Percentiles rank a stretch among this genome's conserved stretches.
Evolutionary conservation across 2,888 invertebrate genomes (phyloP).

Genomic region (Zeuzera pyrina): DNA sequence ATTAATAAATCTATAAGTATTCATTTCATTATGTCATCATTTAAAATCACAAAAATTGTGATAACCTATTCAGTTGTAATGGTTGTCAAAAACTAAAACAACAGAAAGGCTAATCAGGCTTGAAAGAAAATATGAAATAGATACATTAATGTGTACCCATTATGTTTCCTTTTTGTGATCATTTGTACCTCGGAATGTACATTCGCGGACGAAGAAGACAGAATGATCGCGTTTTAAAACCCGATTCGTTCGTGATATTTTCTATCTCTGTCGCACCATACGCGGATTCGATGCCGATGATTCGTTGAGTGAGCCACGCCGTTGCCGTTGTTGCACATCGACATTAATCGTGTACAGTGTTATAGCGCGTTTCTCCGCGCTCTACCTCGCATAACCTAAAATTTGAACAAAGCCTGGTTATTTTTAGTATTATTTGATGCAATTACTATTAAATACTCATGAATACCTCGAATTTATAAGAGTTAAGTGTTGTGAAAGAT

Average conservation of each 20-base stretch:
- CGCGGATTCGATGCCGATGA: conserved; percentile 21
- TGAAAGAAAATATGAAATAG: too few species aligned
- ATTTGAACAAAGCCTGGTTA: conserved; percentile 48
- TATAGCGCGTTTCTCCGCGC: conserved; percentile 69
- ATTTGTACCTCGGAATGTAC: too few species aligned
- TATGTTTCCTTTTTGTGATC: too few species aligned
- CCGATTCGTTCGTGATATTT: conserved; percentile 25
- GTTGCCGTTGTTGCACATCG: conserved; percentile 49
- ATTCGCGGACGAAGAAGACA: conserved; percentile 21
- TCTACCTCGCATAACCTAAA: conserved; percentile 65
- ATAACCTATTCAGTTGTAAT: too few species aligned
- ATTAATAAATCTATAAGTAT: too few species aligned
- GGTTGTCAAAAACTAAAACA: too few species aligned
- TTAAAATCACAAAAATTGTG: too few species aligned
- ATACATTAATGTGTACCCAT: too few species aligned
- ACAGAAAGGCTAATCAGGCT: too few species aligned
- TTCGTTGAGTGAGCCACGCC: conserved; percentile 16
- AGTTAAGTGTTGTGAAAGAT: conserved; percentile 62
- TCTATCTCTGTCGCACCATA: conserved; percentile 40
- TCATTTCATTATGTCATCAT: too few species aligned
- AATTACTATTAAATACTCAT: conserved; percentile 57
- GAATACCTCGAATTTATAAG: conserved; percentile 61
- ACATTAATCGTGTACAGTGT: conserved; percentile 67
- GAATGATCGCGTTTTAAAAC: conserved; percentile 24
- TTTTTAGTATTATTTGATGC: conserved; percentile 44